Percentiles rank a stretch among this genome's conserved stretches.
These are phyloP conservation scores for Lissocephala sabroskyi DNA, from an alignment of 2,888 invertebrate genomes.

Conservation along the genomic window DNA sequence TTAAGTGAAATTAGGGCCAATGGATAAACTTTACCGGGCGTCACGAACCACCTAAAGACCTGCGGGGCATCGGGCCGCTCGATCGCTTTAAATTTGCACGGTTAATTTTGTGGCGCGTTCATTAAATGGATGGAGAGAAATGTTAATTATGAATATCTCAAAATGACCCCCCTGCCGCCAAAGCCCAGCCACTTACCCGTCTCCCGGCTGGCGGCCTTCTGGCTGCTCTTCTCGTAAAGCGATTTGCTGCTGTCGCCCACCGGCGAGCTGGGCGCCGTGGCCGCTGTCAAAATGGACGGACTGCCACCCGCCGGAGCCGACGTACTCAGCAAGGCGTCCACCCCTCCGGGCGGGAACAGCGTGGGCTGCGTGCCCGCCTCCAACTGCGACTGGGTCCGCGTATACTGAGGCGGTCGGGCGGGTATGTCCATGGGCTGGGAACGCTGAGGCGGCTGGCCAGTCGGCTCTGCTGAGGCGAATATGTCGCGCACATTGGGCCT, in stretches of 20 bases:
- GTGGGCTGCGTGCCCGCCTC: conserved; percentile 41
- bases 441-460: conserved; percentile 64
- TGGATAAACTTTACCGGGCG: conserved; percentile 68
- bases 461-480: conserved; percentile 71
- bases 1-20: conserved; percentile 24
- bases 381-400: conserved; percentile 65
- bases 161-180: too few species aligned
- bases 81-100: conserved; percentile 30
- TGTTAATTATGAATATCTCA: conserved; percentile 39
- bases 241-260: conserved; percentile 63
- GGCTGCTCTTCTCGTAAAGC: conserved; percentile 50
- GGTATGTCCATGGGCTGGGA: conserved; percentile 80
- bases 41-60: conserved; percentile 70
- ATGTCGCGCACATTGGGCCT: conserved; percentile 79
- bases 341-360: conserved; percentile 70
- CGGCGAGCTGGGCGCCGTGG: conserved; percentile 58
- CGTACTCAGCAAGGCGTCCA: conserved; percentile 68
- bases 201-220: conserved; percentile 59
- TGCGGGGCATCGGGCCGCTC: conserved; percentile 65
- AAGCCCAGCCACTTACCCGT: conserved; percentile 56
- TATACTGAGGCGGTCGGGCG: conserved; percentile 57
- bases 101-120: conserved; percentile 12
- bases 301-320: conserved; percentile 66
- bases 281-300: conserved; percentile 35
- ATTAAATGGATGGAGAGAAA: conserved; percentile 40